Percentiles rank a stretch among this genome's conserved stretches.
phyloP scores from a whole-genome alignment of 2,888 invertebrate genomes.

The Desoria tigrina region DNA sequence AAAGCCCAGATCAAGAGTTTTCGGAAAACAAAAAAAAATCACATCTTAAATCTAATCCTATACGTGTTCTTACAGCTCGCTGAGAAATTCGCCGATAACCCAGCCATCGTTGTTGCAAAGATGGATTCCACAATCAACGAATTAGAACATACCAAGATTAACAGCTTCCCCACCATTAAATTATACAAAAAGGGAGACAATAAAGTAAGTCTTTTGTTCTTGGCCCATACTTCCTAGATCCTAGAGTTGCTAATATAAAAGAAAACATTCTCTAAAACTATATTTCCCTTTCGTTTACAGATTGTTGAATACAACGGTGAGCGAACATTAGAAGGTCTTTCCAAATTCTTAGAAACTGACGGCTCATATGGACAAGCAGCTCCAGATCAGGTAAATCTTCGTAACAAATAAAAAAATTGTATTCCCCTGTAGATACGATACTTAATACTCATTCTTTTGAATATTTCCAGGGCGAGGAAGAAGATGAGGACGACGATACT shows the following conservation, averaged over 20 bases:
- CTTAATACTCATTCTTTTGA: constrained; percentile 15
- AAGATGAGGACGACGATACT: constrained; percentile 72
- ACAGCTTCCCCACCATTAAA: constrained; percentile 92
- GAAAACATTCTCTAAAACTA: neutral
- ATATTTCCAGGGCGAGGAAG: constrained; percentile 62
- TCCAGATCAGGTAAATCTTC: constrained; percentile 60
- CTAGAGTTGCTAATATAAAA: neutral
- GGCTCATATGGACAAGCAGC: constrained; percentile 75
- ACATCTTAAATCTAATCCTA: no score
- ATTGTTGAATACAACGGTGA: constrained; percentile 92
- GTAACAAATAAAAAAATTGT: constrained; percentile 7
- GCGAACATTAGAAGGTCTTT: constrained; percentile 87
- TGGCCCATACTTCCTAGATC: constrained; percentile 36
- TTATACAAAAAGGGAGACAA: constrained; percentile 91
- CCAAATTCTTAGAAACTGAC: constrained; percentile 89
- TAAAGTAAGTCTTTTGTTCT: constrained; percentile 68
- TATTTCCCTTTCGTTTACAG: constrained; percentile 55
- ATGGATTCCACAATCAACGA: constrained; percentile 99
- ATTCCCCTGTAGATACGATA: constrained; percentile 52
- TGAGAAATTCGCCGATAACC: constrained; percentile 83
- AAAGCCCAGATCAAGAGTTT: neutral
- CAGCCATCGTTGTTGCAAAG: constrained; percentile 89
- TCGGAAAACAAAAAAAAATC: no score
- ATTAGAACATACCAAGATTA: constrained; percentile 90
- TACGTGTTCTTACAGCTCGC: constrained; percentile 71